Evolutionary conservation across 2,888 invertebrate species (phyloP).

Genomic region (Phyllotreta striolata): DNA sequence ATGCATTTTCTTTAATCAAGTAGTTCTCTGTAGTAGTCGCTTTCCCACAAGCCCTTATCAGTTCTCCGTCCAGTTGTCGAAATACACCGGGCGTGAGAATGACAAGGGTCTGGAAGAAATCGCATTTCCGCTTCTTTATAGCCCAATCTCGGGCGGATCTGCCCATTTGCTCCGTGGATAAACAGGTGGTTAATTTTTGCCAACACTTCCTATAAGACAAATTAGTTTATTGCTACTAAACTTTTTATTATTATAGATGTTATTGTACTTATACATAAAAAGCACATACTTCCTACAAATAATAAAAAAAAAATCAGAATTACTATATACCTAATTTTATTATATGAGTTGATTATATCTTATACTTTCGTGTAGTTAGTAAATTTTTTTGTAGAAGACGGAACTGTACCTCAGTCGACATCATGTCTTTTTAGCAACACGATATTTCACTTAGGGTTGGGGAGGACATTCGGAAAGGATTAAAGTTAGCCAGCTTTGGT

Average conservation of each 20-base stretch:
- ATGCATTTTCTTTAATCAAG: conserved; percentile 19
- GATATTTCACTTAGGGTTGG: conserved; percentile 37
- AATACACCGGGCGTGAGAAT: conserved; percentile 92
- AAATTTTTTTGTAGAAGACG: background rate
- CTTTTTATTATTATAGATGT: too few relatives aligned
- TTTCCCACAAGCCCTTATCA: conserved; percentile 93
- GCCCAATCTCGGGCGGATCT: background rate
- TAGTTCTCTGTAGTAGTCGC: conserved; percentile 59
- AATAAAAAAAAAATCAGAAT: too few relatives aligned
- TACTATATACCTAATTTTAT: too few relatives aligned
- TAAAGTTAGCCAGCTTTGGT: conserved; percentile 23
- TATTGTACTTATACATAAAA: too few relatives aligned
- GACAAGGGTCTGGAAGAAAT: conserved; percentile 81
- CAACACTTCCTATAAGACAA: too few relatives aligned
- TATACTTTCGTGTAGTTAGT: too few relatives aligned
- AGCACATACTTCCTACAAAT: too few relatives aligned
- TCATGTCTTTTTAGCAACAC: conserved; percentile 38
- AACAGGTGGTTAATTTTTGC: too few relatives aligned
- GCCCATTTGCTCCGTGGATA: too few relatives aligned
- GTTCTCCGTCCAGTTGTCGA: conserved; percentile 96
- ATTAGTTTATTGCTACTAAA: too few relatives aligned
- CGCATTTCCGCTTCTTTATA: conserved; percentile 40
- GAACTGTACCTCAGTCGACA: conserved; percentile 10
- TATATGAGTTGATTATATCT: too few relatives aligned
- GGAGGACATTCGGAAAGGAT: conserved; percentile 20